Evolutionary conservation across 1,140 invertebrate species (phyloP), one percentile per base, ranked within the genome.

Genomic region (Lordiphosa clarofinis): DNA sequence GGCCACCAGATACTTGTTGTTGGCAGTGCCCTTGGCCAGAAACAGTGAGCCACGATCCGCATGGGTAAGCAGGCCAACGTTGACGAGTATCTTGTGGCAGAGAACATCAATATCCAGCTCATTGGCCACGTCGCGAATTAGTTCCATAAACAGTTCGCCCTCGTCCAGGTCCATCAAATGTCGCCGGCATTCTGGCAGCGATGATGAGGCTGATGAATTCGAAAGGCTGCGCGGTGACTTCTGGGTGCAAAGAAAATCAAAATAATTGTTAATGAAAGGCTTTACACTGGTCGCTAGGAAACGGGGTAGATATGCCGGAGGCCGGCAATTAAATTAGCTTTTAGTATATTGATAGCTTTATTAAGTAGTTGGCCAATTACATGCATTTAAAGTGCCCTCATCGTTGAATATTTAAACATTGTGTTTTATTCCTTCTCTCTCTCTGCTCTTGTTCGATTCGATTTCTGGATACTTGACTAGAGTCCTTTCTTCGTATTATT

Each of bases 51-150:
- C 96, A 12, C 96, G 90, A 89, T 98, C 96, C 1, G 96, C 96
- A 60, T 94, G 92, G 3, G 96, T 97, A 39, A 98, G 91, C 50
- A 96, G 90, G 38, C 95, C 94, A 1, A 98, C 96, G 89, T 98
- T 98, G 11, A 96, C 95, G 19, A 98, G 91, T 69, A 98, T 98
- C 91, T 98, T 98, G 90, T 97, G 96, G 87, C 96, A 98, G 4
- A 98, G 92, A 8, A 95, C 93, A 89, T 98, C 95, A 78, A 98
- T 96, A 87, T 98, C 96, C 81, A 98, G 88, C 89, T 98, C 96
- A 88, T 97, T 97, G 58, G 96, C 95, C 43, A 98, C 95, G 88
- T 98, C 96, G 40, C 95, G 92, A 73, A 98, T 97, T 53, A 98
- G 91, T 90, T 98, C 96, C 95, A 98, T 97, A 87, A 97, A 96